Conservation (phyloP, 2,113 vertebrate genomes). For the Pachyramphus minor region DNA sequence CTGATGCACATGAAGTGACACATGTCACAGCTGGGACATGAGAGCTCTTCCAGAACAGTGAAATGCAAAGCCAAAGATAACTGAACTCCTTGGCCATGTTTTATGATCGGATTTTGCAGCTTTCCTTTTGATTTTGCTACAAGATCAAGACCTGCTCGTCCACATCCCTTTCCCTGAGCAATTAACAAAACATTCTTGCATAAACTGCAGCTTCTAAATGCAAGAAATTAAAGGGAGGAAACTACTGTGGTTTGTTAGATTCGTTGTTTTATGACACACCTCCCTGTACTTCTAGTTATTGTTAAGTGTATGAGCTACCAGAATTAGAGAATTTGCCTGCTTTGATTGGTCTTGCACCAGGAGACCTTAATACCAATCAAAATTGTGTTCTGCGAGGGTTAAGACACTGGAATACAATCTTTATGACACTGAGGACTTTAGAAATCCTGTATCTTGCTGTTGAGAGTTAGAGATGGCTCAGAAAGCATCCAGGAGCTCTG, state of each 20-base stretch:
- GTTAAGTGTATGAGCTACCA: not conserved
- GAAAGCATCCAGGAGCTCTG: not conserved
- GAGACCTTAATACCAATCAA: not conserved
- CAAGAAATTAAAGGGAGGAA: not conserved
- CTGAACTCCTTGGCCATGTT: not conserved
- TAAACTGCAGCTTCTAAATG: not conserved
- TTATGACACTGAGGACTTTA: not conserved
- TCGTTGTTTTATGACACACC: not conserved
- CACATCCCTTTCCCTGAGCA: not conserved
- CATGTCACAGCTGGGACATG: not conserved
- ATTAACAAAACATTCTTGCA: not conserved
- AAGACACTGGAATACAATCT: not conserved
- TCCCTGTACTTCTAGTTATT: not conserved
- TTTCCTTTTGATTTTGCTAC: not conserved
- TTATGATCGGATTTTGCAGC: not conserved
- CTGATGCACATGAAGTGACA: not conserved
- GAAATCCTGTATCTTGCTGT: not conserved
- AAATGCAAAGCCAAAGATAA: not conserved
- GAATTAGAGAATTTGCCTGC: not conserved
- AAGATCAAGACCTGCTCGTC: not conserved
- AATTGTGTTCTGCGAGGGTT: not conserved
- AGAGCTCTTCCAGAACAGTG: not conserved
- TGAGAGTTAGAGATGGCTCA: not conserved
- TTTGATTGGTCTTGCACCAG: not conserved
- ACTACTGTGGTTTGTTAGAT: not conserved